A percentile compares a stretch with the other conserved stretches of the same genome.
phyloP scores from a whole-genome alignment of 2,888 invertebrate species.

The Stegana nigrithorax region DNA sequence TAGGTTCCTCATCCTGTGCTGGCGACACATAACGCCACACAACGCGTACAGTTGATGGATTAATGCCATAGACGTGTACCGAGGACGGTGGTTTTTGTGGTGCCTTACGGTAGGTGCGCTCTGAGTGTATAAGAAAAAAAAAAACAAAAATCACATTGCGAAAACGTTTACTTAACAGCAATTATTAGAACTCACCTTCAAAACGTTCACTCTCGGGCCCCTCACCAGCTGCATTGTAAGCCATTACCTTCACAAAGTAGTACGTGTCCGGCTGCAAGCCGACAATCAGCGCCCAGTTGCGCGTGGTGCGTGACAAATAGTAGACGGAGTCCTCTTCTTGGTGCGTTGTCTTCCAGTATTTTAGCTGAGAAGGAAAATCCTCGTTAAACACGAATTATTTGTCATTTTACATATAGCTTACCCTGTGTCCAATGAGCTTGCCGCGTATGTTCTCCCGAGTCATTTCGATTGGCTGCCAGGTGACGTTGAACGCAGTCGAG shows the following conservation, averaged over 20 bases:
- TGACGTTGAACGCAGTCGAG: constrained; percentile 91
- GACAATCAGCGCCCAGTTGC: constrained; percentile 90
- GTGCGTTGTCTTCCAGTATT: constrained; percentile 87
- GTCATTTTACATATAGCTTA: no score
- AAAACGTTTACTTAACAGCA: not conserved
- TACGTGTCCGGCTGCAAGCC: constrained; percentile 93
- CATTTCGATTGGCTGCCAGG: constrained; percentile 89
- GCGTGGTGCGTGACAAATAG: constrained; percentile 85
- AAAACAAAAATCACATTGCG: not conserved
- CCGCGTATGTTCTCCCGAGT: constrained; percentile 87
- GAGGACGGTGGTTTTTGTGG: constrained; percentile 96
- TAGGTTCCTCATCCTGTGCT: constrained; percentile 89
- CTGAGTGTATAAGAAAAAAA: constrained; percentile 63
- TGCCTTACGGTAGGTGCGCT: constrained; percentile 89
- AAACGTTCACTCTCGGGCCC: constrained; percentile 94
- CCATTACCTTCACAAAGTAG: constrained; percentile 95
- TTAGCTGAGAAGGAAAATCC: constrained; percentile 74
- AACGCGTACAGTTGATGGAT: constrained; percentile 88
- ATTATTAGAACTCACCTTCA: constrained; percentile 70
- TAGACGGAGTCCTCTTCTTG: constrained; percentile 84
- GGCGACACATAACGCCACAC: constrained; percentile 95
- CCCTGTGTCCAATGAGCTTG: constrained; percentile 90
- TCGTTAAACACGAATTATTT: no score
- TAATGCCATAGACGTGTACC: constrained; percentile 84
- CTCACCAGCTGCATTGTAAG: constrained; percentile 95